Percentiles rank a stretch among this genome's conserved stretches.
These are phyloP conservation scores for Macrochelys suwanniensis DNA, from an alignment of 2,797 vertebrate species.

Conservation along the genomic window DNA sequence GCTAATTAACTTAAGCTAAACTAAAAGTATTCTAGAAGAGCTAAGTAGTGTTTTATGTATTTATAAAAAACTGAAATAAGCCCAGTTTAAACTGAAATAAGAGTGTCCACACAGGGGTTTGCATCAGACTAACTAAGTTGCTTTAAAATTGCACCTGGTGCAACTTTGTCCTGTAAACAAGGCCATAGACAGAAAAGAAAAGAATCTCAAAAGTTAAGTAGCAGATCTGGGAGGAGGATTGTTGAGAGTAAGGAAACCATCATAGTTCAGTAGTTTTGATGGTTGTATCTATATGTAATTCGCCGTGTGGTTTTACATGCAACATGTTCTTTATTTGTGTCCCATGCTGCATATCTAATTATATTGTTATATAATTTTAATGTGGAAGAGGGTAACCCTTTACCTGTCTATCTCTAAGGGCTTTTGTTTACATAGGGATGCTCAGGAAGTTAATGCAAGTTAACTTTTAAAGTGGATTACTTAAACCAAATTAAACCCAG, in stretches of 20 bases:
- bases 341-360: not conserved
- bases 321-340: not conserved
- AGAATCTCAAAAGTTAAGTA: not conserved
- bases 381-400: not conserved
- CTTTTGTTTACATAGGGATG: not conserved
- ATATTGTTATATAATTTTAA: too few species aligned
- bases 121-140: not conserved
- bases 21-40: not conserved
- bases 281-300: not conserved
- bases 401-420: not conserved
- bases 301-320: too few species aligned
- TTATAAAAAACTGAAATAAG: not conserved
- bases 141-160: not conserved
- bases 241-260: not conserved
- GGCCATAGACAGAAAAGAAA: not conserved
- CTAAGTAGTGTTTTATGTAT: not conserved
- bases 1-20: not conserved
- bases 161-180: not conserved
- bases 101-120: not conserved
- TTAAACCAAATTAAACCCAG: not conserved
- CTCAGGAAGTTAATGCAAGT: not conserved
- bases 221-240: not conserved
- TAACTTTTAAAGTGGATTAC: not conserved
- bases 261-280: not conserved
- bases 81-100: not conserved